These are phyloP conservation scores for Pyrrhosoma nymphula DNA, from an alignment of 2,888 invertebrate genomes.

Conservation along the genomic window DNA sequence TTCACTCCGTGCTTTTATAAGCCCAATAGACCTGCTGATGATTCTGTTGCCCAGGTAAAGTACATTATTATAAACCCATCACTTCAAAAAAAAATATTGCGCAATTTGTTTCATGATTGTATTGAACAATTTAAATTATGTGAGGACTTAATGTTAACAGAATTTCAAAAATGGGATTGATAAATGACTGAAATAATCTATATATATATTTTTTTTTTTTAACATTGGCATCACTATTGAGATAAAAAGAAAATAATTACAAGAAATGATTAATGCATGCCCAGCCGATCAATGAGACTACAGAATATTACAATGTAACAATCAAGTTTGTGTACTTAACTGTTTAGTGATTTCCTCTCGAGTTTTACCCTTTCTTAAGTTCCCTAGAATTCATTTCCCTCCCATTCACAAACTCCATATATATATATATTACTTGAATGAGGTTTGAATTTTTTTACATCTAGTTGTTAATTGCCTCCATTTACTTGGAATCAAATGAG, in stretches of 20 bases:
- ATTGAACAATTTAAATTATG: constrained; percentile 21
- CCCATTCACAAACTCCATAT: neutral
- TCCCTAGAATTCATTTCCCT: constrained; percentile 35
- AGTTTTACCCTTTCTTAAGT: constrained; percentile 25
- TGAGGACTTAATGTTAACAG: neutral
- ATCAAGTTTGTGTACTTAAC: neutral
- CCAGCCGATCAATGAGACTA: neutral
- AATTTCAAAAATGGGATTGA: neutral
- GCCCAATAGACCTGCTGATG: constrained; percentile 95
- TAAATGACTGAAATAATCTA: neutral
- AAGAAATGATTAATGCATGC: constrained; percentile 38
- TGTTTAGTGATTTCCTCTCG: neutral
- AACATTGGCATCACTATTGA: neutral
- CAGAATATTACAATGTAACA: neutral
- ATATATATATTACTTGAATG: constrained; percentile 24
- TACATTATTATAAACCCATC: constrained; percentile 74
- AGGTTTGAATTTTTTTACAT: neutral
- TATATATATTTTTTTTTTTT: neutral
- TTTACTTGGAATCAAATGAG: constrained; percentile 7
- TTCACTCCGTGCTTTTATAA: constrained; percentile 79
- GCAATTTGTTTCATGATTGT: neutral
- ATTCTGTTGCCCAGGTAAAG: constrained; percentile 96
- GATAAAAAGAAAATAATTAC: neutral
- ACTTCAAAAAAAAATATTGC: constrained; percentile 42
- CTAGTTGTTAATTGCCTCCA: constrained; percentile 14